Percentiles rank a stretch among this genome's conserved stretches.
Evolutionary conservation across 2,113 vertebrate genomes (phyloP).

Genomic region (Odocoileus hemionus): DNA sequence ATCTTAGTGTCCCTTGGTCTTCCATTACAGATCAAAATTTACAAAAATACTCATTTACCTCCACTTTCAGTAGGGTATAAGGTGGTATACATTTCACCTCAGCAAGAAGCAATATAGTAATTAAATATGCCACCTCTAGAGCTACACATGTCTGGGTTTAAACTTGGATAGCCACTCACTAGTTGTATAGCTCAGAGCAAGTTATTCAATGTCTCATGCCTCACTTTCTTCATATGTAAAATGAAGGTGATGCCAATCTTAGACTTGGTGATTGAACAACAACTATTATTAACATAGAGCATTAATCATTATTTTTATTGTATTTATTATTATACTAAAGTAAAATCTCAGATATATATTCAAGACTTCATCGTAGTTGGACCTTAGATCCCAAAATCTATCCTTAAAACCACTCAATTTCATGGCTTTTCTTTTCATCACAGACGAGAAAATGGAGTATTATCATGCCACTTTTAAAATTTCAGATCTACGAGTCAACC

Average conservation of each 20-base stretch:
- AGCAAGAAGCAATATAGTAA: neutral
- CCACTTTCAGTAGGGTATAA: neutral
- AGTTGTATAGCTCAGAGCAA: neutral
- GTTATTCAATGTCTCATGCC: neutral
- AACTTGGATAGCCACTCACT: neutral
- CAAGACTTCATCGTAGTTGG: neutral
- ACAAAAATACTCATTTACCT: neutral
- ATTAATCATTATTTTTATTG: neutral
- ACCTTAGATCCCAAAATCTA: neutral
- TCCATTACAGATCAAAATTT: neutral
- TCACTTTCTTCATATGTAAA: neutral
- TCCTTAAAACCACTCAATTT: neutral
- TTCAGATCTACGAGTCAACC: neutral
- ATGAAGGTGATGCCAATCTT: neutral
- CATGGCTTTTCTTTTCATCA: neutral
- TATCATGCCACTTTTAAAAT: constrained; percentile 59
- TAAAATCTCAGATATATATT: neutral
- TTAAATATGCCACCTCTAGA: neutral
- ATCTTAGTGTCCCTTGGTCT: neutral
- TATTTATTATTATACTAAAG: neutral
- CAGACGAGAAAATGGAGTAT: constrained; percentile 52
- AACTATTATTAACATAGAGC: neutral
- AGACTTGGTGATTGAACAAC: neutral
- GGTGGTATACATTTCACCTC: neutral
- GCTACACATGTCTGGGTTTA: neutral